Evolutionary conservation across 2,888 invertebrate genomes (phyloP), one percentile per base, ranked within the genome.

Genomic region (Anodontia alba): DNA sequence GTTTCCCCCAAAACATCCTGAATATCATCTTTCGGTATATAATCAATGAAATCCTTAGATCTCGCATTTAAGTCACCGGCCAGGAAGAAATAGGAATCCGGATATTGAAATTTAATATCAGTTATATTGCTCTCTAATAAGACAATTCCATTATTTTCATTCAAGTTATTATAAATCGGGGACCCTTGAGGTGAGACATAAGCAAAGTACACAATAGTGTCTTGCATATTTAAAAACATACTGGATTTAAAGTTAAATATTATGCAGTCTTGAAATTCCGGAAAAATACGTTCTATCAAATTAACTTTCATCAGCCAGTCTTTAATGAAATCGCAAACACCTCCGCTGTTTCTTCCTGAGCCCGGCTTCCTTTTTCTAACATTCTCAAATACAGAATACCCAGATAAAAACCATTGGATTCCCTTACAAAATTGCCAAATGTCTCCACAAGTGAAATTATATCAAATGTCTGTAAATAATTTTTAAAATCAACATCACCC

Each of bases 41-140:
- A 79, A 66, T 79, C 79, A 38, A 43, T 42, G 29, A 74, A 66
- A 79, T 75, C 54, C 66, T 79, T 79, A 12, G 75, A 75, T 43
- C 79, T 62, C 7, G 75, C 75, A 54, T 80, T 80, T 12, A 76
- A 51, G 46, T 80, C 76, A n/a, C 80, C 80, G 42, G 76, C 75
- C 31, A 78, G 42, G 68, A 67, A 78, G 29, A 78, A 57, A 54
- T 69, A 73, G 17, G 42, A 68, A 57, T 73, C 54, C 20, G 73
- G 78, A 29, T 69, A 73, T 26, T 46, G 31, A 15, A 57, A 31
- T 57, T 73, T 73, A 42, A 78, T 57, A 33, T 54, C n/a, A 54
- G 38, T 26, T 46, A 78, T 43, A 70, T 73, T 69, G 31, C 54
- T 78, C 54, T 78, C 73, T 43, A 78, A 23, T 49, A 51, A 57